phyloP scores from a whole-genome alignment of 2,113 vertebrate genomes.

The Synchiropus splendidus region DNA sequence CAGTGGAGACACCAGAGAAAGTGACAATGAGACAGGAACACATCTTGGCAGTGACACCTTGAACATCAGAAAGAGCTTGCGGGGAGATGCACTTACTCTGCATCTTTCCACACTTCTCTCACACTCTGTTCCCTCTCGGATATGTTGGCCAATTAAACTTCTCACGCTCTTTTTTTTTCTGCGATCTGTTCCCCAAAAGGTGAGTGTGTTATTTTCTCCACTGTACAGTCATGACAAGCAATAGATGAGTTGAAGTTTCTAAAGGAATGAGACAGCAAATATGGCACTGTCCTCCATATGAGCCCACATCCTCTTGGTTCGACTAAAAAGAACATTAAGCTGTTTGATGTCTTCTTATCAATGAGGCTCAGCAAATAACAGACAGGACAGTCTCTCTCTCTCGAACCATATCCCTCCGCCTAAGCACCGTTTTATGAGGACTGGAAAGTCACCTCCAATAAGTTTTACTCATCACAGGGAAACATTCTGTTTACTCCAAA shows the following conservation, averaged over 20 bases:
- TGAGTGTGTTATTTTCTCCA: background rate
- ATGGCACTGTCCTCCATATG: too few species aligned
- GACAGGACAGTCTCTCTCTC: too few species aligned
- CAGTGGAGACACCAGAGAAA: constrained; percentile 7
- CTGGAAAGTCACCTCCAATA: too few species aligned
- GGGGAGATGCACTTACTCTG: constrained; percentile 17
- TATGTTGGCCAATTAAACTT: constrained; percentile 50
- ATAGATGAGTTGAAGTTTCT: constrained; percentile 22
- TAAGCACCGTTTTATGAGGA: too few species aligned
- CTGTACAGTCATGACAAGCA: constrained; percentile 10
- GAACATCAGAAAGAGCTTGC: constrained; percentile 17
- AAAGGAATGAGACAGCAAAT: constrained; percentile 27
- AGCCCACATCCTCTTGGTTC: too few species aligned
- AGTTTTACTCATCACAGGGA: too few species aligned
- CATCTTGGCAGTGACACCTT: constrained; percentile 17
- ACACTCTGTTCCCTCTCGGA: constrained; percentile 28
- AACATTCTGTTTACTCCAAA: too few species aligned
- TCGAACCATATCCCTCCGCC: background rate
- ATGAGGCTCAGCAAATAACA: constrained; percentile 25
- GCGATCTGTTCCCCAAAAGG: constrained; percentile 1
- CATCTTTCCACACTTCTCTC: constrained; percentile 24
- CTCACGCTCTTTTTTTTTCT: constrained; percentile 16
- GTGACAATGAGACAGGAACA: constrained; percentile 13
- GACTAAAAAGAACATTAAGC: too few species aligned
- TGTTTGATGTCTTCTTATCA: constrained; percentile 18